Conservation (phyloP, 2,888 invertebrate species). For the Diploptera punctata region DNA sequence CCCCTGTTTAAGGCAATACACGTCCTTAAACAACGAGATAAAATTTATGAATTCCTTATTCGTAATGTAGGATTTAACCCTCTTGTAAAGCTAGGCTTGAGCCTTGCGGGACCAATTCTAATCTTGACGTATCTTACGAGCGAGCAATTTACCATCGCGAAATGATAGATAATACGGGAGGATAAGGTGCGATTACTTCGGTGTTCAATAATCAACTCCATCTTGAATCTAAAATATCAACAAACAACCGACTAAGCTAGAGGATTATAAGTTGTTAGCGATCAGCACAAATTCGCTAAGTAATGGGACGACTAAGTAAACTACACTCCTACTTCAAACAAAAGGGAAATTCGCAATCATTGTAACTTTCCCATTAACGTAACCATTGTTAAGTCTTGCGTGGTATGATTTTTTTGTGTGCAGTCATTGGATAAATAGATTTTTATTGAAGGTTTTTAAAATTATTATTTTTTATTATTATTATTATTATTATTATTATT, state of each 20-base stretch:
- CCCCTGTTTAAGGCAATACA: conserved; percentile 6
- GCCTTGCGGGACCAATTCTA: conserved; percentile 10
- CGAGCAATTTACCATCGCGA: conserved; percentile 13
- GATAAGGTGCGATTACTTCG: conserved; percentile 19
- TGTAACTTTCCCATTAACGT: too few relatives aligned
- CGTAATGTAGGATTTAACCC: conserved; percentile 13
- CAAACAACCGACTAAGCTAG: conserved; percentile 3
- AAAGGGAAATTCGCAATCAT: too few relatives aligned
- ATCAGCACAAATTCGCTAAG: background rate
- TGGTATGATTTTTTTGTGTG: too few relatives aligned
- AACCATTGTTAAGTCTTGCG: too few relatives aligned
- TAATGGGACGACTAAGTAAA: background rate
- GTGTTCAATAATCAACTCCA: conserved; percentile 15
- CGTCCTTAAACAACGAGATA: conserved; percentile 4
- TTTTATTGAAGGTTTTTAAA: too few relatives aligned
- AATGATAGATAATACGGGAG: conserved; percentile 23
- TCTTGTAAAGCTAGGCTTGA: conserved; percentile 2
- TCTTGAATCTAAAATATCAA: conserved; percentile 18
- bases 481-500: too few relatives aligned
- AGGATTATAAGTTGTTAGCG: conserved; percentile 7
- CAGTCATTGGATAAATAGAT: too few relatives aligned
- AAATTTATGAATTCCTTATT: conserved; percentile 20
- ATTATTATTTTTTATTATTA: too few relatives aligned
- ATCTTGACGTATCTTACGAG: conserved; percentile 19
- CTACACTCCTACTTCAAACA: too few relatives aligned